Evolutionary conservation across 2,113 vertebrate genomes (phyloP).

Genomic region (Sebastes schlegelii): DNA sequence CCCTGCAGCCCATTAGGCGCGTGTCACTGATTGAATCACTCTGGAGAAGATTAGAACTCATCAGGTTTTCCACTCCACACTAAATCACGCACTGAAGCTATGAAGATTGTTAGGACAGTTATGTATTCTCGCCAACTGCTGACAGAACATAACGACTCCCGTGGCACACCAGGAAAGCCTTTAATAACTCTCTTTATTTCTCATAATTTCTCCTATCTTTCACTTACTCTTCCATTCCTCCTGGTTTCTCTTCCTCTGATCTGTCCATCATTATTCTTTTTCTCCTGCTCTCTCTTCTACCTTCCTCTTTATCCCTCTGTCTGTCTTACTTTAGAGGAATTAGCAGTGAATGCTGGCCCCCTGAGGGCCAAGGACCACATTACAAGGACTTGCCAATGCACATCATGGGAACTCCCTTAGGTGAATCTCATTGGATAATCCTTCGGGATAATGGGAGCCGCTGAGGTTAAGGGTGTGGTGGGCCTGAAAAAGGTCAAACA

Average conservation of each 20-base stretch:
- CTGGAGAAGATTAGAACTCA: conserved; percentile 40
- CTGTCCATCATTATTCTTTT: neutral
- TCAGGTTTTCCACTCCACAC: conserved; percentile 13
- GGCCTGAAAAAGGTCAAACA: conserved; percentile 26
- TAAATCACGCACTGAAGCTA: conserved; percentile 47
- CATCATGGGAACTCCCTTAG: conserved; percentile 47
- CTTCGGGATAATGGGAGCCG: conserved; percentile 22
- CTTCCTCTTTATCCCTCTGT: conserved; percentile 3
- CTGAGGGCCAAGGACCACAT: conserved; percentile 26
- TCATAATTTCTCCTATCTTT: neutral
- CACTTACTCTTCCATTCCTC: neutral
- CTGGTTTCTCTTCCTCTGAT: neutral
- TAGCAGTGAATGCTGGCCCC: conserved; percentile 30
- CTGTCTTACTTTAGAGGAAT: conserved; percentile 33
- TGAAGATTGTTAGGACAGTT: neutral
- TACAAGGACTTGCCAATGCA: conserved; percentile 34
- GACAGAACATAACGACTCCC: conserved; percentile 12
- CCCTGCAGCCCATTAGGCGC: conserved; percentile 18
- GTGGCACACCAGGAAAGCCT: conserved; percentile 56
- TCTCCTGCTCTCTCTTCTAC: neutral
- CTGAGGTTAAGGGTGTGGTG: conserved; percentile 24
- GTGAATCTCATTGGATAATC: conserved; percentile 36
- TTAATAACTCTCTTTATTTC: conserved; percentile 33
- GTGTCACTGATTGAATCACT: conserved; percentile 16
- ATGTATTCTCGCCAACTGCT: neutral